Conservation (phyloP, 2,797 vertebrate genomes). For the Pipistrellus pygmaeus region DNA sequence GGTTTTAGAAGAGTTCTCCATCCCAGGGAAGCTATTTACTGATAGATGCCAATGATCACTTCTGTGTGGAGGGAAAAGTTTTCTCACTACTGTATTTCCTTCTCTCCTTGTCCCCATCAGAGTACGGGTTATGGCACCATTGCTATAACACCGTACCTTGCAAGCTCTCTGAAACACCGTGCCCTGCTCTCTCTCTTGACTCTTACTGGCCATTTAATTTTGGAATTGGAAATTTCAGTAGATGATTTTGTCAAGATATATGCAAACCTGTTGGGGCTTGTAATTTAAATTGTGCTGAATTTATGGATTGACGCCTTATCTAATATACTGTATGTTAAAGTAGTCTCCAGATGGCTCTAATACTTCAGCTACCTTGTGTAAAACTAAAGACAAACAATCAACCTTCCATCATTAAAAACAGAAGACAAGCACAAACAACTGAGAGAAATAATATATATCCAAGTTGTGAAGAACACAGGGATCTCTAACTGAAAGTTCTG, state of each 20-base stretch:
- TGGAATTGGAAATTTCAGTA: background rate
- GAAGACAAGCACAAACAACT: background rate
- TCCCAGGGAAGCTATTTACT: background rate
- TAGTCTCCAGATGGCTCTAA: background rate
- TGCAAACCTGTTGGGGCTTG: background rate
- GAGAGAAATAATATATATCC: background rate
- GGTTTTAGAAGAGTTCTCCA: background rate
- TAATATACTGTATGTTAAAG: background rate
- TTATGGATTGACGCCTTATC: background rate
- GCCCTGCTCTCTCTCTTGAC: background rate
- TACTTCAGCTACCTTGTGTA: background rate
- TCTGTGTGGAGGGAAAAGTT: background rate
- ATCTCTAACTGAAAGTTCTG: background rate
- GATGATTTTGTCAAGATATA: background rate
- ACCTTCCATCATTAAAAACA: background rate
- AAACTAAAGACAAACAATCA: background rate
- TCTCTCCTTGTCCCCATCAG: background rate
- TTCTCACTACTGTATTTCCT: background rate
- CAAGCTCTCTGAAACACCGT: background rate
- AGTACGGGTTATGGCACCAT: accelerated
- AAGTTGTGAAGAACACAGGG: background rate
- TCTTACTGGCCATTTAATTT: background rate
- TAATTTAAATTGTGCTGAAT: background rate
- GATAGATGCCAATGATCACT: background rate
- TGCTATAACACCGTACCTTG: background rate